Base-by-base conservation (phyloP, 2,888 invertebrate species). In the Scaptomyza cyrtandrae region DNA sequence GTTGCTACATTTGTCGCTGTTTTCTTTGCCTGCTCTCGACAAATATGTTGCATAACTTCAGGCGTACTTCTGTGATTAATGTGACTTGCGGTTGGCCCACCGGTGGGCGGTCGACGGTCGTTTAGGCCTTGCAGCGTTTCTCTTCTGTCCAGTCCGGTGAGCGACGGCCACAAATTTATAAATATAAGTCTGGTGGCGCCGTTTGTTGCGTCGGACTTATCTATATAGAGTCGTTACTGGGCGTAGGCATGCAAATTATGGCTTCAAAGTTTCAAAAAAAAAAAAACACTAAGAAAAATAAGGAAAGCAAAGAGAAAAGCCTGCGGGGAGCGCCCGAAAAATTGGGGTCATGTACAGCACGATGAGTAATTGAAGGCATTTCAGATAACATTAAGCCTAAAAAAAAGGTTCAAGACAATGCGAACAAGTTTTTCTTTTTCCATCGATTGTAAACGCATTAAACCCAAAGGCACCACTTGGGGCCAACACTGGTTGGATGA, bases 381-480 rank as follows among this genome's bases (percentile, higher is more conserved):
- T 79, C 50, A 64, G 80, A 61, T 86, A 84, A 88, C 88, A 88
- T 86, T 83, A 88, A 79, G 86, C 88, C 63, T n/a, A 19, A 59
- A 57, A 68, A 74, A 80, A 80, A 83, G 65, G 75, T 78, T 75
- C 27, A 48, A 44, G 24, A 53, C 44, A 60, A 56, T 14, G 27
- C n/a, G 27, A 39, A 55, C 7, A 52, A 46, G 9, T 14, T 19
- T 31, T 29, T 41, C 13, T 35, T 11, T 24, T 29, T 7, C 19
- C 39, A 65, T 48, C 50, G 76, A 73, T 73, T 75, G 46, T 45
- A 64, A 59, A 70, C 57, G 46, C 64, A 77, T 74, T 71, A 76
- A 50, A 4, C 37, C 29, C 55, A 29, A 13, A 19, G 45, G 44
- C 44, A 41, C 33, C 53, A 14, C 35, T 54, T 43, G 35, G 35